Base-by-base conservation (phyloP, 2,888 invertebrate species). In the Cerceris ruficornis region DNA sequence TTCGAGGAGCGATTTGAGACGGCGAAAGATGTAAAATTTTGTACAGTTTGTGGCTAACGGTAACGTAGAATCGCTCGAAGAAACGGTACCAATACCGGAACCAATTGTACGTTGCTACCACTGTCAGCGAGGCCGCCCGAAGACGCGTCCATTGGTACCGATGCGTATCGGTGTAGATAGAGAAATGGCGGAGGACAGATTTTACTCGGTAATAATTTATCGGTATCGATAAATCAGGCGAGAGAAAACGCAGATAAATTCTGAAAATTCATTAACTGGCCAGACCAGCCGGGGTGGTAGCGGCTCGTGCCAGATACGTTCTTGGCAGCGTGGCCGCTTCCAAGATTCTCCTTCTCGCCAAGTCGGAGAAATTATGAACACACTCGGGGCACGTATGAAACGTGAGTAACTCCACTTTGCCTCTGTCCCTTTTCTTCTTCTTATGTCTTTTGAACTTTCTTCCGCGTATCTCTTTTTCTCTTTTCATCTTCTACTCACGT, bases 361-460 rank as follows among this genome's bases (percentile, higher is more conserved):
- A 28, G 43, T 55, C 61, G 9, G 50, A 57, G 64, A 72, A 81
- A 80, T 80, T 74, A 72, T 72, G 59, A 77, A 74, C 74, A 69
- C 66, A 52, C 43, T 28, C 57, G 54, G 50, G 8, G 80, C 81
- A 81, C 81, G 81, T 81, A 81, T 69, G 54, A 72, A 69, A 66
- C 60, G 68, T 46, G 60, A 58, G 59, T 9, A 68, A 54, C 54
- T 66, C 42, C 46, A 43, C 55, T 65, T 65, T 54, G n/a, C 49
- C 58, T 52, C 52, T 69, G 42, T 41, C 52, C 58, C 52, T 42
- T 54, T 74, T 61, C 68, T 57, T 75, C 68, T 76, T 78, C 72
- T 75, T 67, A 60, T 70, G 61, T 28, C 75, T 70, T 78, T 60
- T 42, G 69, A 57, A 28, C 28, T 28, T 28, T 28, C 28, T 28